Evolutionary conservation across 2,888 invertebrate species (phyloP), one percentile per base, ranked within the genome.

Genomic region (Polyommatus icarus): DNA sequence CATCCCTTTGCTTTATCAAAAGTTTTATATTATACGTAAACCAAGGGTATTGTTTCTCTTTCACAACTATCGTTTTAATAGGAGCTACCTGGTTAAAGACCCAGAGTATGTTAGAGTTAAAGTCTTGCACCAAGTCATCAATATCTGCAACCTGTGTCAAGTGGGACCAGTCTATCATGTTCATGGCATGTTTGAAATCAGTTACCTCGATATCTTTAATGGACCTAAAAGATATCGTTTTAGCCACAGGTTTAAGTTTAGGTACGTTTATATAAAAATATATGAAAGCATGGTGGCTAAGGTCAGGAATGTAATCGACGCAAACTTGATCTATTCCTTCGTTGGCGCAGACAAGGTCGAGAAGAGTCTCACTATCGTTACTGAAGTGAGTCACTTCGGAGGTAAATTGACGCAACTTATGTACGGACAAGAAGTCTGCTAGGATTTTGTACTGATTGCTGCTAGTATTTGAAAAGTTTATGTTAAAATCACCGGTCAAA

Each of bases 21-120:
- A 54, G 20, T 36, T 67, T 77, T 12, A 79, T 76, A 57, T 79
- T 77, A 24, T 77, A 29, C 7, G 77, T 79, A 24, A 78, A 40
- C 78, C 76, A 76, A 7, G 78, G 77, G 24, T 77, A 40, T 1
- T 76, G 50, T 3, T 50, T n/a, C 18, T 77, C 71, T 29, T 71
- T 71, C 1, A 76, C 46, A 50, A 50, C 46, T 50, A 12, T 15
- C 67, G 40, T 71, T 20, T n/a, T 8, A 12, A 36, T 40, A 15
- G 40, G 46, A 3, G 46, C 46, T 12, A 24, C 24, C 24, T 24
- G 24, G 24, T 24, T 24, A 24, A 24, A 24, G 24, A 50, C 46
- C 71, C 71, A 71, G 1, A 71, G 29, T 12, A 71, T 29, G 32
- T 32, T 29, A 8, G 71, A 15, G 6, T 18, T 71, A 10, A 71